These are phyloP conservation scores for Formica aserva DNA, from an alignment of 2,888 invertebrate species.

Conservation along the genomic window DNA sequence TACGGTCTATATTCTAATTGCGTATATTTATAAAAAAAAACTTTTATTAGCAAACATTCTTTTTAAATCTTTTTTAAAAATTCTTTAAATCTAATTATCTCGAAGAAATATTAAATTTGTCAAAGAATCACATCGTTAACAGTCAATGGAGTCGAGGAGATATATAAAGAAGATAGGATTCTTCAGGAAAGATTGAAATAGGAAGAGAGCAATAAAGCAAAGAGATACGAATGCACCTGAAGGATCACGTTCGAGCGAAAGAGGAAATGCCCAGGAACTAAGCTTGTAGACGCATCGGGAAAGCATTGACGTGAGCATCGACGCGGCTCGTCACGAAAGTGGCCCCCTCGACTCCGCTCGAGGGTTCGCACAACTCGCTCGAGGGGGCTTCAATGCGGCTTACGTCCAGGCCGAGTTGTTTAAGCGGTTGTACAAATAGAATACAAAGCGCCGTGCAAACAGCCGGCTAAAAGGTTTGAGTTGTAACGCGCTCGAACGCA, in stretches of 20 bases:
- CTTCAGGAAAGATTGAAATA: conserved; percentile 30
- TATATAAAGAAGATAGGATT: neutral
- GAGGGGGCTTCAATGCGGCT: conserved; percentile 72
- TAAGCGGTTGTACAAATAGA: conserved; percentile 85
- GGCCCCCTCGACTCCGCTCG: conserved; percentile 71
- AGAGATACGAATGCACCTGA: conserved; percentile 32
- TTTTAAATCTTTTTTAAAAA: neutral
- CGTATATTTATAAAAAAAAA: neutral
- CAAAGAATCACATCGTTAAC: neutral
- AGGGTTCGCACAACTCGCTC: conserved; percentile 75
- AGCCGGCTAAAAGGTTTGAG: conserved; percentile 85
- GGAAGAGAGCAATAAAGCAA: conserved; percentile 16
- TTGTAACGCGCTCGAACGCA: conserved; percentile 84
- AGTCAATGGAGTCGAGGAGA: conserved; percentile 4
- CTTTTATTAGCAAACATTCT: neutral
- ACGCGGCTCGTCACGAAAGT: conserved; percentile 71
- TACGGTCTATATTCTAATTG: neutral
- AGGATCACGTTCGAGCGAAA: conserved; percentile 34
- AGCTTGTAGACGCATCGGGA: conserved; percentile 47
- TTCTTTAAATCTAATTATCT: neutral
- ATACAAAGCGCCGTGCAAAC: conserved; percentile 84
- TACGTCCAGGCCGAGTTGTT: conserved; percentile 80
- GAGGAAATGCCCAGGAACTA: conserved; percentile 37
- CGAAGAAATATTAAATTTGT: neutral
- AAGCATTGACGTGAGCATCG: conserved; percentile 58